Base-by-base conservation (phyloP, 2,113 vertebrate species). In the Xiphorhynchus elegans region DNA sequence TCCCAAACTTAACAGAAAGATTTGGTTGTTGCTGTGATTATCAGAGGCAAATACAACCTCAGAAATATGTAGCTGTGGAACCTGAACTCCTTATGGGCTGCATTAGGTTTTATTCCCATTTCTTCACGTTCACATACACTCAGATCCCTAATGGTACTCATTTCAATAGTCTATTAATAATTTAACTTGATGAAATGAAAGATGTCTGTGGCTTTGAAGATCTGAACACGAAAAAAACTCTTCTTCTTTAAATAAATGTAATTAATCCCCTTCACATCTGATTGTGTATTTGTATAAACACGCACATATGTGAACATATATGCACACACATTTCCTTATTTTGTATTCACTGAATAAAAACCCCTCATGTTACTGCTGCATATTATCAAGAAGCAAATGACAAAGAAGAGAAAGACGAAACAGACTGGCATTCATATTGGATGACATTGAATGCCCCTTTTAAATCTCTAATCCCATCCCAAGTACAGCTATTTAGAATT, bases 351-450 rank as follows among this genome's bases (percentile, higher is more conserved):
- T 66, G 23, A 90, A 25, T 40, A 66, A 67, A 52, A 52, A 69
- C 9, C 8, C 5, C 2, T 15, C 26, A 52, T 11, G 15, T 15
- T 59, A 23, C 52, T 78, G 47, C n/a, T 78, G 55, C 28, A n/a
- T 17, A 26, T 39, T 17, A 87, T 24, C 42, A 83, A 77, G 58
- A 60, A 80, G 25, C 13, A 69, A 80, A 72, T 10, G 9, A 42
- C 49, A 49, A 81, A 67, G 14, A 52, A 40, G 8, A 73, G 8
- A 11, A 87, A 64, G 20, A 68, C 7, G 25, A 78, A 75, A 74
- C 33, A 94, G 66, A 46, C 68, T 75, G 10, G 24, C 66, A 92
- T 92, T 89, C 74, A 87, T 39, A 59, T 7, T 16, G 58, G 70
- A 84, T 40, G 21, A 24, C 25, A 44, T 0, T 74, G 37, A 93